These are phyloP conservation scores for Strigamia crassipes DNA, from an alignment of 2,888 invertebrate genomes.

Conservation along the genomic window DNA sequence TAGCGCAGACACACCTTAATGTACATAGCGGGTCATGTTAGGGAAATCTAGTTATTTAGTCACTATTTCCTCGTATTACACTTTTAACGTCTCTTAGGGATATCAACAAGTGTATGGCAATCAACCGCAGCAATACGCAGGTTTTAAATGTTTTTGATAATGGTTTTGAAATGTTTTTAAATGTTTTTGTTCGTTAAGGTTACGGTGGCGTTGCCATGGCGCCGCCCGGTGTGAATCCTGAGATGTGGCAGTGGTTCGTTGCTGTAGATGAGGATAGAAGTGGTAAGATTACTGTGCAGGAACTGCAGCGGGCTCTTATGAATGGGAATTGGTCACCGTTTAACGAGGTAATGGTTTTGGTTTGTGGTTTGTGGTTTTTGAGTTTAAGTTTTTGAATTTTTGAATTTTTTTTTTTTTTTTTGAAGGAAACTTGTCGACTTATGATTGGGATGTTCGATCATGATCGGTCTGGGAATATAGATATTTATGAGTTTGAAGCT, in stretches of 20 bases:
- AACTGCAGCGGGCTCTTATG: conserved; percentile 57
- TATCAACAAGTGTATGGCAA: too few relatives aligned
- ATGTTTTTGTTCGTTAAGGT: neutral
- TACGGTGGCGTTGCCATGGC: neutral
- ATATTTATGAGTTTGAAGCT: conserved; percentile 58
- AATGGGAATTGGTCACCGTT: conserved; percentile 60
- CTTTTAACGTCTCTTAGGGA: too few relatives aligned
- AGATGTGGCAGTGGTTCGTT: conserved; percentile 59
- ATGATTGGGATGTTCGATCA: conserved; percentile 61
- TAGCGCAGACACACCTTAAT: too few relatives aligned
- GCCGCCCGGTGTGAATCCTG: conserved; percentile 54
- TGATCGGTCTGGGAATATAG: conserved; percentile 59
- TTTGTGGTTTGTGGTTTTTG: too few relatives aligned
- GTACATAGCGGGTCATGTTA: too few relatives aligned
- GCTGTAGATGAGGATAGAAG: conserved; percentile 52
- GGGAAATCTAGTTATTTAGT: too few relatives aligned
- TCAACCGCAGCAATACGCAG: too few relatives aligned
- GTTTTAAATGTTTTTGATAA: neutral
- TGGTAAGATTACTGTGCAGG: conserved; percentile 56
- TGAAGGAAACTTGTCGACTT: conserved; percentile 57
- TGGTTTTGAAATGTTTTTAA: neutral
- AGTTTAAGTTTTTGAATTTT: too few relatives aligned
- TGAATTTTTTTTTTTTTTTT: neutral
- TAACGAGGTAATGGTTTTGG: conserved; percentile 52
- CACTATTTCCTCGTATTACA: too few relatives aligned